Evolutionary conservation across 2,113 vertebrate genomes (phyloP).

Genomic region (Cyanoderma ruficeps): DNA sequence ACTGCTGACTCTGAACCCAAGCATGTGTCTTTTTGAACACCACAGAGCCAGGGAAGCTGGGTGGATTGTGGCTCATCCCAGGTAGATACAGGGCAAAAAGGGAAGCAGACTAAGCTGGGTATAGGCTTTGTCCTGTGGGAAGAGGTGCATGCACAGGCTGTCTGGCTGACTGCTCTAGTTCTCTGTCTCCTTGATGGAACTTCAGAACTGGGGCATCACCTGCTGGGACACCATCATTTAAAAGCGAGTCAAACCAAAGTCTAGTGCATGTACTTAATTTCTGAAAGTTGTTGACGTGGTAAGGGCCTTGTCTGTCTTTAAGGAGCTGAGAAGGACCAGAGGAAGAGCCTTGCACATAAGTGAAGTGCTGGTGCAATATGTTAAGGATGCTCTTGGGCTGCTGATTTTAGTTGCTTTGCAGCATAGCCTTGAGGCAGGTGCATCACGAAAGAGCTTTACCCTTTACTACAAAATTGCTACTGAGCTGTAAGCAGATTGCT

Average conservation of each 20-base stretch:
- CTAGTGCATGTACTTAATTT: background rate
- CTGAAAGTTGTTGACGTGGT: background rate
- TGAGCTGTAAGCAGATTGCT: background rate
- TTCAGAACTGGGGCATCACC: background rate
- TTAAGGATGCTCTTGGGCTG: background rate
- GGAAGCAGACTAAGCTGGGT: background rate
- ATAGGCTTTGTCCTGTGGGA: background rate
- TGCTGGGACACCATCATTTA: background rate
- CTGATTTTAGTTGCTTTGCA: background rate
- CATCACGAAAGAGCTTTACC: background rate
- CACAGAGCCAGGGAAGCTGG: background rate
- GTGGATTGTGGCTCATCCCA: background rate
- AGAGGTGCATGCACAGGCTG: background rate
- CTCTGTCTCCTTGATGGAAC: background rate
- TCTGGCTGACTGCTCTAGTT: conserved; percentile 46
- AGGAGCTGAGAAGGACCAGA: background rate
- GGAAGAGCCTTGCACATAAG: background rate
- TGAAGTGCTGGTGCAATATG: background rate
- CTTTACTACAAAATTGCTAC: background rate
- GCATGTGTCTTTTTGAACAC: background rate
- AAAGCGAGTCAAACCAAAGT: background rate
- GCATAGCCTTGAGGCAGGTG: background rate
- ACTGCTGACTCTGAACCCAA: rapidly evolving
- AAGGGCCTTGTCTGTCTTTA: background rate
- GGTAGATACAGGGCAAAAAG: background rate